Base-by-base conservation (phyloP, 2,113 vertebrate genomes). In the Notiomystis cincta region DNA sequence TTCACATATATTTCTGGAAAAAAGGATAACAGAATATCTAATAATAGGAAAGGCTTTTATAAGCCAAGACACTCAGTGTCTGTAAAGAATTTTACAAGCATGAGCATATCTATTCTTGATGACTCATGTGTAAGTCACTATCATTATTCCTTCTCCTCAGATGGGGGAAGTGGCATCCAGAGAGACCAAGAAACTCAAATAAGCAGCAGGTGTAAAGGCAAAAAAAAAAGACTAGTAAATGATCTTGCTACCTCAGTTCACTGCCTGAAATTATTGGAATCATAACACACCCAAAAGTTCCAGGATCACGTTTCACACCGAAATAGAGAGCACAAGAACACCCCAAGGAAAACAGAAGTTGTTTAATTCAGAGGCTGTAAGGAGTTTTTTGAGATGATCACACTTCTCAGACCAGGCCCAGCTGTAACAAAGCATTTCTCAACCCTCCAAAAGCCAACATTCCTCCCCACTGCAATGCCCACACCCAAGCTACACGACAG, bases 21-120 rank as follows among this genome's bases (percentile, higher is more conserved):
- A 87, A 40, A 76, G 33, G 21, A 11, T 45, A 80, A 58, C 54
- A 65, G 70, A 76, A 91, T 45, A 70, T 58, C 82, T 85, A 89
- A 84, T 78, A 70, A 82, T 91, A 94, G 73, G 57, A 33, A 64
- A 66, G 22, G 1, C 8, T 56, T 87, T 85, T 70, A 48, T 48
- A 78, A 90, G 51, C 35, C 23, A 86, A 90, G 48, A 24, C 27
- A 65, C 23, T 87, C 50, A 31, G 45, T 38, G 20, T 70, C 90
- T 86, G 87, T 58, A n/a, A 94, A 70, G 54, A 71, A 57, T 96
- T 78, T 92, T 81, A 78, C 73, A 84, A 94, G 70, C 48, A 71
- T 23, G 60, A 78, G 28, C 65, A 62, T 64, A 93, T 38, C 48
- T 64, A 7, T 71, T 47, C 15, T 35, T 87, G 72, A 37, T 78